phyloP scores from a whole-genome alignment of 2,888 invertebrate species.

The Cenopis cana region DNA sequence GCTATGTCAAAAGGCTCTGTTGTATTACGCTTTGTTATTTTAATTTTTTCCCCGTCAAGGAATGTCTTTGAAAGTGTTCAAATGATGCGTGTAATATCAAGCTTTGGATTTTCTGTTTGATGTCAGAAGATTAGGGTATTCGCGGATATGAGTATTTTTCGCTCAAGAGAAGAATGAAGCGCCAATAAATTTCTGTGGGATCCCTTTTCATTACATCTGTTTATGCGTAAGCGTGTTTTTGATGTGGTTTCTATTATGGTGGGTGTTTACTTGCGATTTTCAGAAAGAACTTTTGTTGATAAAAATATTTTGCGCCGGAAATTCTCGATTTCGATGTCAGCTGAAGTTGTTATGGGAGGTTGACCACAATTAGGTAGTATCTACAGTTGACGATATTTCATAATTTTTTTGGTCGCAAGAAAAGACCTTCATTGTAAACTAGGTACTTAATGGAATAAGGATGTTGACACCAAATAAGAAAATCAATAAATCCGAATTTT shows the following conservation, averaged over 20 bases:
- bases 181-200: conserved; percentile 60
- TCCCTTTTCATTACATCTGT: conserved; percentile 70
- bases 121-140: conserved; percentile 80
- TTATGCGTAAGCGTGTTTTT: conserved; percentile 59
- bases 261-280: conserved; percentile 37
- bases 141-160: conserved; percentile 76
- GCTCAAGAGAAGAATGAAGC: conserved; percentile 66
- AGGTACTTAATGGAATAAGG: background rate
- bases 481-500: too few species aligned
- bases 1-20: conserved; percentile 54
- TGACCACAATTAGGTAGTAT: background rate
- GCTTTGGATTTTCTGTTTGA: conserved; percentile 77
- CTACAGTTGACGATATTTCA: background rate
- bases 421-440: conserved; percentile 43
- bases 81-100: conserved; percentile 84
- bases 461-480: too few species aligned
- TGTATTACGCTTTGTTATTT: conserved; percentile 79
- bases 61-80: conserved; percentile 84
- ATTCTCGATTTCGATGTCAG: background rate
- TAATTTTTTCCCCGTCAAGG: conserved; percentile 76
- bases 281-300: background rate
- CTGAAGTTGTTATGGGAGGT: background rate
- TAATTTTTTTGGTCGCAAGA: background rate
- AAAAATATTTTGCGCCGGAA: background rate
- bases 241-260: conserved; percentile 64